Evolutionary conservation across 2,113 vertebrate species (phyloP).

Genomic region (Periophthalmus modestus): DNA sequence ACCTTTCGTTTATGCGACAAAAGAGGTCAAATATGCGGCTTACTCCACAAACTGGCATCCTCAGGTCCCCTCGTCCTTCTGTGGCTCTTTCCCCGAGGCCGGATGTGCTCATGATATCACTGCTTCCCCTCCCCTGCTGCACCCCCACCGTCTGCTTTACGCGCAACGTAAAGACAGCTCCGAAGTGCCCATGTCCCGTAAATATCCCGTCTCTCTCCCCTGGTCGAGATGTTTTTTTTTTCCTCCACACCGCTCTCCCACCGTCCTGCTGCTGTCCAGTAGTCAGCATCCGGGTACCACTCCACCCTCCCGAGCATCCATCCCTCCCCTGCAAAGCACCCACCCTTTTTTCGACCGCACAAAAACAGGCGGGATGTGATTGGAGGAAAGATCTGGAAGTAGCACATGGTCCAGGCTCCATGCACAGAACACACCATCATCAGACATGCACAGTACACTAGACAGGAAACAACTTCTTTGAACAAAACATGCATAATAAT

Average conservation of each 20-base stretch:
- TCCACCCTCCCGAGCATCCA: constrained; percentile 29
- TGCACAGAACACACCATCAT: not conserved
- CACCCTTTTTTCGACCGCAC: constrained; percentile 34
- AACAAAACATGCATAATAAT: not conserved
- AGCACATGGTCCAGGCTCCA: not conserved
- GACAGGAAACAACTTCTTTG: not conserved
- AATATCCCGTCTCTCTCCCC: constrained; percentile 30
- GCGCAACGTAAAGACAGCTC: not conserved
- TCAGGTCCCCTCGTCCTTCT: constrained; percentile 19
- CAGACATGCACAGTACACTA: not conserved
- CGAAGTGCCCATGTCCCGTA: constrained; percentile 10
- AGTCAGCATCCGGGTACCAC: constrained; percentile 81
- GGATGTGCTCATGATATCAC: constrained; percentile 61
- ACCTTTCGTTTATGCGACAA: constrained; percentile 26
- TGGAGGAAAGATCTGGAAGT: constrained; percentile 19
- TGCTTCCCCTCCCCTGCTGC: constrained; percentile 53
- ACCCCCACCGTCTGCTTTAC: constrained; percentile 1
- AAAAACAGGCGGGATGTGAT: constrained; percentile 23
- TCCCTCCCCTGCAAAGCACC: constrained; percentile 18
- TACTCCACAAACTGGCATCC: not conserved
- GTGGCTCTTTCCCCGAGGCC: constrained; percentile 45
- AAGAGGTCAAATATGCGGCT: constrained; percentile 12
- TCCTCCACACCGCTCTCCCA: constrained; percentile 27
- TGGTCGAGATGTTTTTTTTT: constrained; percentile 31
- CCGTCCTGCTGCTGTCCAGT: constrained; percentile 68